Percentiles rank a stretch among this genome's conserved stretches.
Conservation (phyloP, 2,797 vertebrate genomes). For the Rhyacichthys aspro region DNA sequence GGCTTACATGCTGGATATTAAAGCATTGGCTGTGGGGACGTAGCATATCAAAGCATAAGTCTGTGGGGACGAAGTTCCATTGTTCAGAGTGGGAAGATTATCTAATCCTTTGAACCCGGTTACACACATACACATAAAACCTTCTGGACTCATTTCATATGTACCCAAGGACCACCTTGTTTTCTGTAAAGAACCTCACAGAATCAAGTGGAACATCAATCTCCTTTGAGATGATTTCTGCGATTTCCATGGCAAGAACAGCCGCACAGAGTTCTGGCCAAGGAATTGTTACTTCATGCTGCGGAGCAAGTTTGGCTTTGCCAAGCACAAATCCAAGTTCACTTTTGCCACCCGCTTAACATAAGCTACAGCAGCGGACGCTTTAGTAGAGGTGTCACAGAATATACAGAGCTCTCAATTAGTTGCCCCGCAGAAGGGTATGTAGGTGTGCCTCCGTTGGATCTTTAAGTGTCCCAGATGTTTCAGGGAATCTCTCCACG, state of each 20-base stretch:
- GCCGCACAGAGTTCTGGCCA: constrained; percentile 14
- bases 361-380: constrained; percentile 12
- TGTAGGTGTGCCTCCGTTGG: background rate
- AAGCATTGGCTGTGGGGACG: constrained; percentile 10
- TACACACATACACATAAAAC: constrained; percentile 33
- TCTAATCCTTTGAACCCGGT: constrained; percentile 23
- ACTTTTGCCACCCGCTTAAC: constrained; percentile 6
- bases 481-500: background rate
- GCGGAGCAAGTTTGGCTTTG: constrained; percentile 15
- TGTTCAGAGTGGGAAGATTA: constrained; percentile 24
- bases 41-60: constrained; percentile 22
- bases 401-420: background rate
- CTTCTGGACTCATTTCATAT: constrained; percentile 18
- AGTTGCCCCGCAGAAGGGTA: background rate
- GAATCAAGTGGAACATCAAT: background rate
- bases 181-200: constrained; percentile 16
- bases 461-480: background rate
- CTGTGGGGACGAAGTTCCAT: constrained; percentile 28
- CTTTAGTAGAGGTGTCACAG: constrained; percentile 9
- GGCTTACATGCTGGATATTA: too few species aligned
- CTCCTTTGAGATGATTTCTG: constrained; percentile 5
- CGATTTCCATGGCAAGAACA: constrained; percentile 2
- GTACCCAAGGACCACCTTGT: constrained; percentile 20
- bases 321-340: constrained; percentile 19
- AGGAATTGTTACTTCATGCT: constrained; percentile 13